Percentiles rank a stretch among this genome's conserved stretches.
These are phyloP conservation scores for Hydrotaea cyrtoneurina DNA, from an alignment of 2,888 invertebrate genomes.

Conservation along the genomic window DNA sequence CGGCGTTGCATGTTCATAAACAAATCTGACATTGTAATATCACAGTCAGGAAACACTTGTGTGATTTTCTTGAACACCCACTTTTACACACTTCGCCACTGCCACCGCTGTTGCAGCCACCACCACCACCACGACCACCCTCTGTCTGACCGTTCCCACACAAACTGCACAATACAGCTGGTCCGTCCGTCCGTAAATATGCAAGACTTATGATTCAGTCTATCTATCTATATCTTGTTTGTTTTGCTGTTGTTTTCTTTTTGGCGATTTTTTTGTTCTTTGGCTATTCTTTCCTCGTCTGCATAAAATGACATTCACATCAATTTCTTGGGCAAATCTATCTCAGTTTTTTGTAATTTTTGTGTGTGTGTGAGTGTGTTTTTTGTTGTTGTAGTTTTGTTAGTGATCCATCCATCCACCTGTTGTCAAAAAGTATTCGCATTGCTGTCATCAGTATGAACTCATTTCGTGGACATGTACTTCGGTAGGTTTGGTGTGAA, in stretches of 20 bases:
- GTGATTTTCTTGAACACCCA: conserved; percentile 58
- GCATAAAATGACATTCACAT: conserved; percentile 21
- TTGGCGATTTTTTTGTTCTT: not conserved
- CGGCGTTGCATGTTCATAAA: conserved; percentile 70
- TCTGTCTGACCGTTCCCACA: not conserved
- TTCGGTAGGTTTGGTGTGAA: not conserved
- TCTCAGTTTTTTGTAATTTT: not conserved
- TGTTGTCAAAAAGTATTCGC: conserved; percentile 57
- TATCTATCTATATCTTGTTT: too few species aligned
- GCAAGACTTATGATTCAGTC: conserved; percentile 26
- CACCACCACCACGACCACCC: too few species aligned
- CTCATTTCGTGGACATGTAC: not conserved
- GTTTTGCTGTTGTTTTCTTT: too few species aligned
- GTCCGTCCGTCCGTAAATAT: not conserved
- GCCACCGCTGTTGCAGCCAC: too few species aligned
- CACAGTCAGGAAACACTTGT: conserved; percentile 61
- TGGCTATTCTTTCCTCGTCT: not conserved
- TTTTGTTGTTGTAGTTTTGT: not conserved
- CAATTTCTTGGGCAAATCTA: conserved; percentile 26
- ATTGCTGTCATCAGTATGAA: conserved; percentile 45
- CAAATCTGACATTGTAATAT: conserved; percentile 72
- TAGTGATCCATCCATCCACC: conserved; percentile 50
- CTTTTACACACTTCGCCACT: conserved; percentile 45
- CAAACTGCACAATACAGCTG: not conserved
- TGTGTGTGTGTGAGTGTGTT: too few species aligned